Percentiles rank a stretch among this genome's conserved stretches.
Conservation (phyloP, 1,140 invertebrate genomes). For the Drosophila truncata region DNA sequence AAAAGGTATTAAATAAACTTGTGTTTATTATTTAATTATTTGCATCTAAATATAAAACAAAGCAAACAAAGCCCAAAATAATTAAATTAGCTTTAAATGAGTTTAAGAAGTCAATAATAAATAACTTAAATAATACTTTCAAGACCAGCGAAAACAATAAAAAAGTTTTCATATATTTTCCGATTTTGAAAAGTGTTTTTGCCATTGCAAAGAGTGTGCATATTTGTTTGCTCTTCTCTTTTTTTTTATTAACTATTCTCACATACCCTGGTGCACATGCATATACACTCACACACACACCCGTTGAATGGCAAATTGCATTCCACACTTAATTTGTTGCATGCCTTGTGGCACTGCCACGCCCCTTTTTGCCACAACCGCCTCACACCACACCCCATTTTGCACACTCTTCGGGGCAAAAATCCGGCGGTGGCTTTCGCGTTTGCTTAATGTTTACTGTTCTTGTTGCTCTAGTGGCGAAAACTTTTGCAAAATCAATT, state of each 20-base stretch:
- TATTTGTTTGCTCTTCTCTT: slow-evolving; percentile 38
- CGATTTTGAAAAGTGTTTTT: neutral
- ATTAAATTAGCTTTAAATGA: neutral
- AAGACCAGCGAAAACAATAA: neutral
- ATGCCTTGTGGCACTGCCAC: slow-evolving; percentile 57
- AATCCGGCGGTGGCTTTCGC: slow-evolving; percentile 21
- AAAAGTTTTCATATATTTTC: neutral
- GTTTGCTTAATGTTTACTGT: slow-evolving; percentile 43
- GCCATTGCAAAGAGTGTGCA: slow-evolving; percentile 29
- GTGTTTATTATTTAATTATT: neutral
- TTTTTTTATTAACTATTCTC: slow-evolving; percentile 62
- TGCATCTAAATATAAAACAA: too few species aligned
- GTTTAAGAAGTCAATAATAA: neutral
- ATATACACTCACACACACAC: neutral
- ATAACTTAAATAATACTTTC: neutral
- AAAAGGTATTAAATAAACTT: too few species aligned
- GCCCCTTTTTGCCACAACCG: slow-evolving; percentile 4
- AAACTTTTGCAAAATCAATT: slow-evolving; percentile 71
- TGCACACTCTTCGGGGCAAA: slow-evolving; percentile 17
- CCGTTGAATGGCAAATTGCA: slow-evolving; percentile 49
- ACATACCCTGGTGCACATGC: slow-evolving; percentile 12
- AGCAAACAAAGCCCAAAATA: too few species aligned
- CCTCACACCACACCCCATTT: slow-evolving; percentile 1
- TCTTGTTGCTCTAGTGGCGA: slow-evolving; percentile 40
- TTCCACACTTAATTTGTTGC: slow-evolving; percentile 75